These are phyloP conservation scores for Euclidia mi DNA, from an alignment of 2,888 invertebrate species.

Conservation along the genomic window DNA sequence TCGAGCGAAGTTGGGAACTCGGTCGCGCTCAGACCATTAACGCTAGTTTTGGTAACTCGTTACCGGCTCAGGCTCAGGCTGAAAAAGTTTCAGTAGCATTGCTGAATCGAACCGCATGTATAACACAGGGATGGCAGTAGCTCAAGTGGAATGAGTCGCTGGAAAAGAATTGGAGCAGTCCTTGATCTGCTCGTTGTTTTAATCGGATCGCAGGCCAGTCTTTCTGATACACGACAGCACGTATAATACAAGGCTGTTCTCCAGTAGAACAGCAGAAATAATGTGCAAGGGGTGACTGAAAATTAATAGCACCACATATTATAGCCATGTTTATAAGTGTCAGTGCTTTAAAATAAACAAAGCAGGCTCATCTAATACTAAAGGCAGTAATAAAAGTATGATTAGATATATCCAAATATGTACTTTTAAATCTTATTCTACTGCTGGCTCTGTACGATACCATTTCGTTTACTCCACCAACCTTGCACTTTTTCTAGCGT, in stretches of 20 bases:
- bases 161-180: background rate
- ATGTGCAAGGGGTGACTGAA: too few species aligned
- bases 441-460: constrained; percentile 14
- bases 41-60: constrained; percentile 57
- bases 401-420: too few species aligned
- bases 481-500: constrained; percentile 38
- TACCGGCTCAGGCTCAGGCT: constrained; percentile 51
- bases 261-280: too few species aligned
- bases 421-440: background rate
- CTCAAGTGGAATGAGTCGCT: background rate
- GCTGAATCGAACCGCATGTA: constrained; percentile 38
- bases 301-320: too few species aligned
- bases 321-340: too few species aligned
- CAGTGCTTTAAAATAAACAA: too few species aligned
- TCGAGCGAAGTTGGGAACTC: constrained; percentile 46
- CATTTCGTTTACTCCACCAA: constrained; percentile 11
- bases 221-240: too few species aligned
- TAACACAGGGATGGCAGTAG: constrained; percentile 10
- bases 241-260: too few species aligned
- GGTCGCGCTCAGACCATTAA: constrained; percentile 46
- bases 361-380: too few species aligned
- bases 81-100: constrained; percentile 52
- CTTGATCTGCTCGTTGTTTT: too few species aligned
- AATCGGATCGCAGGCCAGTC: too few species aligned
- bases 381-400: too few species aligned